These are phyloP conservation scores for Pipra filicauda DNA, from an alignment of 2,113 vertebrate species.

Conservation along the genomic window DNA sequence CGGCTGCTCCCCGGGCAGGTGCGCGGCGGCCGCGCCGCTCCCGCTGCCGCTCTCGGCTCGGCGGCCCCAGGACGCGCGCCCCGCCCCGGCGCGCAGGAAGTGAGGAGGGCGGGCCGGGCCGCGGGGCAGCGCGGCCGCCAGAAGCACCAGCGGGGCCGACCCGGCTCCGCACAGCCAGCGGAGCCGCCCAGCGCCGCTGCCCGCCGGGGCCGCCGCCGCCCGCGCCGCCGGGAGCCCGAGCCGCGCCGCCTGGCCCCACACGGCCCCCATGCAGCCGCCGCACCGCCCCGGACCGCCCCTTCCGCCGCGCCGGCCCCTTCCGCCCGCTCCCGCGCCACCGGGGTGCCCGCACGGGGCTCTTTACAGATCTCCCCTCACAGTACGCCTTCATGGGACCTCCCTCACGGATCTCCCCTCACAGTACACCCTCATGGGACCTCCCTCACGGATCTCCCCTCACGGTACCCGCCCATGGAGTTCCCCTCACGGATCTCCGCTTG, in stretches of 20 bases:
- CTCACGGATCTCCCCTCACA: too few relatives aligned
- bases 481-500: neutral
- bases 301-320: neutral
- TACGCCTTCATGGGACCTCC: too few relatives aligned
- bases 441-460: rapidly evolving
- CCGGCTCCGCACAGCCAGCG: too few relatives aligned
- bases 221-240: too few relatives aligned
- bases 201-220: too few relatives aligned
- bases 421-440: too few relatives aligned
- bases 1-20: neutral
- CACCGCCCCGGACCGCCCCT: neutral
- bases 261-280: neutral
- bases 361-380: too few relatives aligned
- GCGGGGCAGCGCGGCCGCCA: too few relatives aligned
- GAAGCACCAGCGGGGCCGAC: too few relatives aligned
- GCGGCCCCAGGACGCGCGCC: neutral
- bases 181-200: too few relatives aligned
- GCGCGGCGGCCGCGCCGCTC: neutral
- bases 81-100: too few relatives aligned
- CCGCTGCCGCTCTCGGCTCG: neutral
- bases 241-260: neutral
- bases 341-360: neutral
- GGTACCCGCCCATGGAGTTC: neutral
- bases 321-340: rapidly evolving
- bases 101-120: too few relatives aligned